phyloP scores from a whole-genome alignment of 2,888 invertebrate species.

The Cremastinae sp. region DNA sequence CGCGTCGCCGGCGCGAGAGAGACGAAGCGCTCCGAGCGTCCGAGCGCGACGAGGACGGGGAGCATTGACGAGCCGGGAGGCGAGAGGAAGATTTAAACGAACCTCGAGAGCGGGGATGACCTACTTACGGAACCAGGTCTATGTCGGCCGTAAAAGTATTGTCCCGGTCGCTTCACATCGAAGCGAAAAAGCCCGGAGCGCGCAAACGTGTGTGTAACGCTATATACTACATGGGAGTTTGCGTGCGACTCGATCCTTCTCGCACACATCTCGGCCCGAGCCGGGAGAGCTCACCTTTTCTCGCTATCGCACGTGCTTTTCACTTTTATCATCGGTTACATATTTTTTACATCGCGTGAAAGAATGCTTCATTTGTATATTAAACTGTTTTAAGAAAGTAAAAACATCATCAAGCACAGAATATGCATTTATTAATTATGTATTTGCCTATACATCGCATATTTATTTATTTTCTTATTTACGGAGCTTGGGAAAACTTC shows the following conservation, averaged over 20 bases:
- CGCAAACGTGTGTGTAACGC: slow-evolving; percentile 14
- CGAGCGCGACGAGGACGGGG: slow-evolving; percentile 25
- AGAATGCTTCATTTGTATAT: too few relatives aligned
- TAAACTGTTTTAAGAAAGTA: too few relatives aligned
- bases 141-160: slow-evolving; percentile 84
- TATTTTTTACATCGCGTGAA: too few relatives aligned
- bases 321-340: slow-evolving; percentile 10
- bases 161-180: slow-evolving; percentile 69
- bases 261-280: neutral
- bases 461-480: too few relatives aligned
- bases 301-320: slow-evolving; percentile 15
- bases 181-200: slow-evolving; percentile 46
- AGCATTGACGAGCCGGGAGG: slow-evolving; percentile 16
- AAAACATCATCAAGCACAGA: too few relatives aligned
- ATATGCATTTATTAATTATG: too few relatives aligned
- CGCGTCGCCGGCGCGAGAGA: slow-evolving; percentile 20
- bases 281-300: too few relatives aligned
- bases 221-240: neutral
- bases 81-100: slow-evolving; percentile 52
- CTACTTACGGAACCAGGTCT: slow-evolving; percentile 97
- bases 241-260: slow-evolving; percentile 3
- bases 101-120: slow-evolving; percentile 82
- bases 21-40: neutral
- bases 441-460: too few relatives aligned
- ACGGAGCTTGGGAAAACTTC: too few relatives aligned